Conservation (phyloP, 2,888 invertebrate species). For the Microctonus hyperodae region DNA sequence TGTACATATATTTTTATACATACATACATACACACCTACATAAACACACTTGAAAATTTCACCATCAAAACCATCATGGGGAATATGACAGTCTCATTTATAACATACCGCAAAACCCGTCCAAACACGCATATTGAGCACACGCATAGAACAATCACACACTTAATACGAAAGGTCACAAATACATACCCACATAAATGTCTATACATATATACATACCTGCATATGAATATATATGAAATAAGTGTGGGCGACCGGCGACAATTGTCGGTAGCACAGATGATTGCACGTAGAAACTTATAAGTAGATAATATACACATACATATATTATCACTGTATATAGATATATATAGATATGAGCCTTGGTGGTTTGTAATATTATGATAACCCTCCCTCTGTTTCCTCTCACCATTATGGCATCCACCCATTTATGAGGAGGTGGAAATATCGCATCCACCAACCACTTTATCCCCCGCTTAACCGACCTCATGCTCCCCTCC, state of each 20-base stretch:
- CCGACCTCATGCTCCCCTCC: slow-evolving; percentile 16
- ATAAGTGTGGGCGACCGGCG: slow-evolving; percentile 31
- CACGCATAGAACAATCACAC: too few species aligned
- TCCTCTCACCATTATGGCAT: slow-evolving; percentile 41
- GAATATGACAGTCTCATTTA: slow-evolving; percentile 14
- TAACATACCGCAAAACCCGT: slow-evolving; percentile 30
- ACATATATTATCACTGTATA: slow-evolving; percentile 22
- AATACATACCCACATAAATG: neutral
- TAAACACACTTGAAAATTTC: neutral
- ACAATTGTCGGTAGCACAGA: slow-evolving; percentile 49
- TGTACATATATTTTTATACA: neutral
- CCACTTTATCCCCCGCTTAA: slow-evolving; percentile 17
- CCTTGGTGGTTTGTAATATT: slow-evolving; percentile 63
- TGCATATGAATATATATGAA: neutral
- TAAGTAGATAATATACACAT: slow-evolving; percentile 38
- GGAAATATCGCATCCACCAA: slow-evolving; percentile 34
- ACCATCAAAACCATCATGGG: neutral
- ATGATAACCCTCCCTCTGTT: slow-evolving; percentile 59
- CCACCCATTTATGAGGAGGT: slow-evolving; percentile 30
- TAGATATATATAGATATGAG: slow-evolving; percentile 46
- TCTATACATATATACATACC: neutral
- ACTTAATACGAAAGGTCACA: too few species aligned
- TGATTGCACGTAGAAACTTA: slow-evolving; percentile 56
- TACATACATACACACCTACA: neutral
- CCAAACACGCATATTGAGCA: neutral